Conservation (phyloP, 2,113 vertebrate species). For the Cryptomyrus ogoouensis region DNA sequence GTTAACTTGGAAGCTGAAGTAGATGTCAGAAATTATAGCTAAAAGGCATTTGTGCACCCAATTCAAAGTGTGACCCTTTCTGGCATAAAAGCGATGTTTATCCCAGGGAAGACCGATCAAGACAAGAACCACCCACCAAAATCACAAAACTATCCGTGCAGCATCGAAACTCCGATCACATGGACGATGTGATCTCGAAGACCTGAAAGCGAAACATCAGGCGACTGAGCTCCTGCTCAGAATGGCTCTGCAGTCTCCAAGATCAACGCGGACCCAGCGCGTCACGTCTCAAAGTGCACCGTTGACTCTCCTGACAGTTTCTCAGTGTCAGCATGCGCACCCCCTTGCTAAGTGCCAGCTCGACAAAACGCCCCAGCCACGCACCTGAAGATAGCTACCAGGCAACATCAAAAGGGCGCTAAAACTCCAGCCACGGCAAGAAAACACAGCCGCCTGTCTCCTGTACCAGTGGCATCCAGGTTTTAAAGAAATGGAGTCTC, state of each 20-base stretch:
- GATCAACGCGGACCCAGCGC: neutral
- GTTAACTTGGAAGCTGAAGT: neutral
- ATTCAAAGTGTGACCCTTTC: neutral
- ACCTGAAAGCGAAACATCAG: neutral
- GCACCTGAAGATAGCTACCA: neutral
- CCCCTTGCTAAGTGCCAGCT: neutral
- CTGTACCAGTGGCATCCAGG: neutral
- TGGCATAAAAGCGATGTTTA: neutral
- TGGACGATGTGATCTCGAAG: neutral
- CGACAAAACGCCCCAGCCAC: neutral
- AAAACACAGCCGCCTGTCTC: neutral
- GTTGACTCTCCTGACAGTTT: constrained; percentile 8
- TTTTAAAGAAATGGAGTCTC: neutral
- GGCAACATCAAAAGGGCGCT: neutral
- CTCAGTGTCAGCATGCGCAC: neutral
- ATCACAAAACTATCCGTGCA: neutral
- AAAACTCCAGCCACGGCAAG: neutral
- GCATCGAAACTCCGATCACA: neutral
- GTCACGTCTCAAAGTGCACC: constrained; percentile 7
- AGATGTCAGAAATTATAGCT: neutral
- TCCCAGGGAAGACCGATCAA: neutral
- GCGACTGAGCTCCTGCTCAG: neutral
- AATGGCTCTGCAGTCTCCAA: neutral
- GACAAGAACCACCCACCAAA: neutral
- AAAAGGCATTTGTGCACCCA: neutral